Evolutionary conservation across 2,113 vertebrate species (phyloP).

Genomic region (Ascaphus truei): DNA sequence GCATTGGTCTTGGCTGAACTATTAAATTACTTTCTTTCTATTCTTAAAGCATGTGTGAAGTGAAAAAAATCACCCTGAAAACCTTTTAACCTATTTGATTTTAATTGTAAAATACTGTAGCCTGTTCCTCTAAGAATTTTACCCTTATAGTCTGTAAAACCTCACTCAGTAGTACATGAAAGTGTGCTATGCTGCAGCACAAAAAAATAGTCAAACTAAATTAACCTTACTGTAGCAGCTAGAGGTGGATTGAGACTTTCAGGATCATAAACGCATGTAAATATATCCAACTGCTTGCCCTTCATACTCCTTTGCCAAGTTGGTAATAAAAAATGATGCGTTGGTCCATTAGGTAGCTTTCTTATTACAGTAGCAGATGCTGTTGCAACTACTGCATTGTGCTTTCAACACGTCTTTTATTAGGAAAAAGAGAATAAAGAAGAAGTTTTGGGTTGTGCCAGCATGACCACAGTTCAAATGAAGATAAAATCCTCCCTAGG

Average conservation of each 20-base stretch:
- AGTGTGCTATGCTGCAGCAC: not conserved
- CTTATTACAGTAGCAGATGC: slow-evolving; percentile 40
- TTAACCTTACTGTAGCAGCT: slow-evolving; percentile 44
- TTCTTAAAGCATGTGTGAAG: slow-evolving; percentile 27
- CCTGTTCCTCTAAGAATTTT: no score
- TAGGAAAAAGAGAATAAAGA: slow-evolving; percentile 12
- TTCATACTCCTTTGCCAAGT: slow-evolving; percentile 60
- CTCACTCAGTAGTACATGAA: not conserved
- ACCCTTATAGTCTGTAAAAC: no score
- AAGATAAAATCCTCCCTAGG: slow-evolving; percentile 19
- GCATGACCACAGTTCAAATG: not conserved
- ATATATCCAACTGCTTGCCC: slow-evolving; percentile 52
- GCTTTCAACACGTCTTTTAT: not conserved
- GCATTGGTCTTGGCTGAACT: slow-evolving; percentile 34
- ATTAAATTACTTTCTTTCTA: slow-evolving; percentile 34
- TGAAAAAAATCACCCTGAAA: no score
- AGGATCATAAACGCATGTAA: slow-evolving; percentile 53
- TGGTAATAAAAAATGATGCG: slow-evolving; percentile 51
- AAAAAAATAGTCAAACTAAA: slow-evolving; percentile 36
- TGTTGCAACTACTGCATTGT: slow-evolving; percentile 32
- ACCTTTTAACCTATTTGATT: no score
- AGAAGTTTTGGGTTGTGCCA: slow-evolving; percentile 7
- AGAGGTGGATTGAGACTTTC: slow-evolving; percentile 48
- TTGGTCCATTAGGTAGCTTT: slow-evolving; percentile 58
- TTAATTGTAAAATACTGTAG: no score